Base-by-base conservation (phyloP, 1,140 invertebrate genomes). In the Diploscapter pachys region DNA sequence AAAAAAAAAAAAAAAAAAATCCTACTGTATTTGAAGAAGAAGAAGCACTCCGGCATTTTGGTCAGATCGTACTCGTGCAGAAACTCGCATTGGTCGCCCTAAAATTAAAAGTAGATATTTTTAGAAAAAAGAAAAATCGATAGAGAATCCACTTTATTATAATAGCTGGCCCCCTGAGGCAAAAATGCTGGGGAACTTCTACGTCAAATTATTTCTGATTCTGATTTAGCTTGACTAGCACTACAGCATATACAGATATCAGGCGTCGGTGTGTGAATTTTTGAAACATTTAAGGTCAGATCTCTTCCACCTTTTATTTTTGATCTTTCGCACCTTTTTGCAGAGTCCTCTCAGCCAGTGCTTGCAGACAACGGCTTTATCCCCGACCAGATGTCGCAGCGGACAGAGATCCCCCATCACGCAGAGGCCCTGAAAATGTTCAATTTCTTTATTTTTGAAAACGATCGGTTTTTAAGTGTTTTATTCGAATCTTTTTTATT, bases 11-110 rank as follows among this genome's bases (percentile, higher is more conserved):
- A 31, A 31, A 31, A 75, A 57, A 81, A 73, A 80, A 68, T 81
- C 85, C 81, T 82, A 87, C 88, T 87, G 84, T 88, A 89, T 86
- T 88, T 89, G 11, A 96, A 97, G 87, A 97, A 99, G 87, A 99
- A 99, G 86, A 98, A 99, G 88, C 97, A 99, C 88, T 99, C 97
- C 0, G 97, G 97, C 97, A 99, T 99, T 89, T 99, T 99, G 4
- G 93, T 93, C 93, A 99, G 97, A 86, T 99, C 96, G 89, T 96
- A 99, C 88, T 99, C 97, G 83, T 99, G 97, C 11, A 99, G 89
- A 88, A 99, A 99, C 90, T 99, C 97, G 87, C 96, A 99, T 81
- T 97, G 94, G 88, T 99, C 97, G 13, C 96, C 96, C 66, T 55
- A 68, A 68, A 50, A 48, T 48, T 48, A 31, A 51, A 56, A 11